Percentiles rank a stretch among this genome's conserved stretches.
phyloP scores from a whole-genome alignment of 2,797 vertebrate species.

The Micropoecilia bifurca region DNA sequence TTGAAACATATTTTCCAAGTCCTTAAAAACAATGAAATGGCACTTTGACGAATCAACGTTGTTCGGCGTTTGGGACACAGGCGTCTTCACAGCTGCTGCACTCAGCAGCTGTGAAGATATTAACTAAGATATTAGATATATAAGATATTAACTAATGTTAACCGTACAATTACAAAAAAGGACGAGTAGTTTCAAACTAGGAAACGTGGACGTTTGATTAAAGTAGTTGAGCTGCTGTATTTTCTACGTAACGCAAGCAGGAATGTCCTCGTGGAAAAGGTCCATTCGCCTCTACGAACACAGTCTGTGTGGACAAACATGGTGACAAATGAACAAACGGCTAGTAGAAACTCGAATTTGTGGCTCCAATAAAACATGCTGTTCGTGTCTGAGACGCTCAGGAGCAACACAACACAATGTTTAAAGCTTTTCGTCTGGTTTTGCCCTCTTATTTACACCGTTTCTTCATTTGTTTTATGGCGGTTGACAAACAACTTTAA shows the following conservation, averaged over 20 bases:
- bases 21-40: background rate
- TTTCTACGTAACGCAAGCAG: conserved; percentile 20
- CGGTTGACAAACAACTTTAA: too few relatives aligned
- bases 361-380: conserved; percentile 50
- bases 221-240: background rate
- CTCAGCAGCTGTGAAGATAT: too few relatives aligned
- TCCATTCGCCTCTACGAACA: conserved; percentile 57
- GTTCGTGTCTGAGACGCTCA: conserved; percentile 10
- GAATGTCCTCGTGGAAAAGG: conserved; percentile 72
- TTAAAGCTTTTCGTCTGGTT: background rate
- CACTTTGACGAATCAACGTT: background rate
- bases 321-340: conserved; percentile 35
- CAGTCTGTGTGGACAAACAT: conserved; percentile 63
- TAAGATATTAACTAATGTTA: too few relatives aligned
- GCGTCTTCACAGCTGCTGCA: background rate
- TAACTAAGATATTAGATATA: too few relatives aligned
- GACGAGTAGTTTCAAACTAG: too few relatives aligned
- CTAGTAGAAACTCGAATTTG: background rate
- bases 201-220: background rate
- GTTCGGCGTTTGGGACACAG: background rate
- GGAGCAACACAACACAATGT: background rate
- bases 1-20: background rate
- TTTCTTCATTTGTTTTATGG: too few relatives aligned
- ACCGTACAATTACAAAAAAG: background rate
- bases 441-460: conserved; percentile 10